phyloP scores from a whole-genome alignment of 1,140 invertebrate genomes.

The Rhopalosiphum padi region DNA sequence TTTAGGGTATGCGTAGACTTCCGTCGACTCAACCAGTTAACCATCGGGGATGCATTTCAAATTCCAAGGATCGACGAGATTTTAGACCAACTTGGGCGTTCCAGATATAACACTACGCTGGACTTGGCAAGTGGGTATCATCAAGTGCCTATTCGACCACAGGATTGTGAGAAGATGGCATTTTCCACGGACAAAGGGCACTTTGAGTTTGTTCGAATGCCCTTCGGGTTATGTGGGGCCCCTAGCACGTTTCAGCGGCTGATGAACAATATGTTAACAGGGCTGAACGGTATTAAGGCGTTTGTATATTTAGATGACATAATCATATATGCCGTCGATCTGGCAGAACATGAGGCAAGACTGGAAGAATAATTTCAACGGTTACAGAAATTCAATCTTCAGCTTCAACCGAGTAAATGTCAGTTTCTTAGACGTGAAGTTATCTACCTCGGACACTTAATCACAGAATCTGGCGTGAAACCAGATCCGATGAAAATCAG shows the following conservation, averaged over 20 bases:
- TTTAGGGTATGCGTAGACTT: conserved; percentile 61
- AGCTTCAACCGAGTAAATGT: neutral
- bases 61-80: conserved; percentile 66
- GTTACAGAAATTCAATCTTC: neutral
- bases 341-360: neutral
- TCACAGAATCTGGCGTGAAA: conserved; percentile 61
- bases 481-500: conserved; percentile 57
- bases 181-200: conserved; percentile 63
- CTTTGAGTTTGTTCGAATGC: conserved; percentile 63
- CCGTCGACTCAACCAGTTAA: conserved; percentile 37
- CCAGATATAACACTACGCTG: conserved; percentile 64
- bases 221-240: conserved; percentile 64
- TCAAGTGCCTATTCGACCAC: conserved; percentile 65
- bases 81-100: conserved; percentile 63
- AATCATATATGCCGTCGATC: neutral
- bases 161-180: conserved; percentile 65
- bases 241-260: conserved; percentile 65
- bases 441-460: neutral
- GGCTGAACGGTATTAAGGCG: conserved; percentile 59
- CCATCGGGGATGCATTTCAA: conserved; percentile 62
- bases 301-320: conserved; percentile 58
- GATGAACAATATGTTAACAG: conserved; percentile 62
- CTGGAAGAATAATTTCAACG: neutral
- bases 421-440: neutral
- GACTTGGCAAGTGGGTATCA: conserved; percentile 66